Percentiles rank a stretch among this genome's conserved stretches.
Evolutionary conservation across 2,888 invertebrate species (phyloP).

Genomic region (Sarcophaga subvicina): DNA sequence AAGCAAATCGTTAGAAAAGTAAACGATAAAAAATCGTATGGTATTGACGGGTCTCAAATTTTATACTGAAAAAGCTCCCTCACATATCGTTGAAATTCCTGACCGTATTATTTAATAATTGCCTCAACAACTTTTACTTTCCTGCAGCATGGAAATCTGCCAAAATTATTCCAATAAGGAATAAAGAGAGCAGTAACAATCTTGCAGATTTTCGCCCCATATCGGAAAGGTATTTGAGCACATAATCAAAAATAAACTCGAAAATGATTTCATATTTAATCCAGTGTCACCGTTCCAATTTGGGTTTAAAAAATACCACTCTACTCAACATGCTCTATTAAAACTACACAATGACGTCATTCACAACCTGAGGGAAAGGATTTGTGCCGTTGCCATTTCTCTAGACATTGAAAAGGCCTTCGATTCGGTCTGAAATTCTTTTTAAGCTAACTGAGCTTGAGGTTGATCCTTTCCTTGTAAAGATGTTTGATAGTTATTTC

Average conservation of each 20-base stretch:
- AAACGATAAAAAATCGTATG: not conserved
- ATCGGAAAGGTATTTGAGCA: no score
- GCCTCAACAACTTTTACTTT: not conserved
- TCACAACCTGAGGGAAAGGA: not conserved
- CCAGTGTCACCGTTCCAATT: not conserved
- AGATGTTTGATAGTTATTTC: not conserved
- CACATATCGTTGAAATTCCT: not conserved
- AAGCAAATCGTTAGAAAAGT: not conserved
- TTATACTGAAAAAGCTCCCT: not conserved
- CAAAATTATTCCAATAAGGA: conserved; percentile 6
- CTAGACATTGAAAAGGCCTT: no score
- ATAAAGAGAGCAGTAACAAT: not conserved
- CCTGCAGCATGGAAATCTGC: not conserved
- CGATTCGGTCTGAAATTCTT: not conserved
- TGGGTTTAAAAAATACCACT: not conserved
- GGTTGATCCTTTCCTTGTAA: conserved; percentile 5
- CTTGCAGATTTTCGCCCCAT: not conserved
- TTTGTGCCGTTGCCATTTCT: conserved; percentile 8
- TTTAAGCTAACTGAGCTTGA: conserved; percentile 13
- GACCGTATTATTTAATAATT: not conserved
- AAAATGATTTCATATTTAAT: no score
- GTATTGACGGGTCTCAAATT: not conserved
- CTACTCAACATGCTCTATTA: conserved; percentile 25
- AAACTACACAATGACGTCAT: conserved; percentile 19
- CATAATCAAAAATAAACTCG: no score